Evolutionary conservation across 2,113 vertebrate species (phyloP).

Genomic region (Brevimyrus niger): DNA sequence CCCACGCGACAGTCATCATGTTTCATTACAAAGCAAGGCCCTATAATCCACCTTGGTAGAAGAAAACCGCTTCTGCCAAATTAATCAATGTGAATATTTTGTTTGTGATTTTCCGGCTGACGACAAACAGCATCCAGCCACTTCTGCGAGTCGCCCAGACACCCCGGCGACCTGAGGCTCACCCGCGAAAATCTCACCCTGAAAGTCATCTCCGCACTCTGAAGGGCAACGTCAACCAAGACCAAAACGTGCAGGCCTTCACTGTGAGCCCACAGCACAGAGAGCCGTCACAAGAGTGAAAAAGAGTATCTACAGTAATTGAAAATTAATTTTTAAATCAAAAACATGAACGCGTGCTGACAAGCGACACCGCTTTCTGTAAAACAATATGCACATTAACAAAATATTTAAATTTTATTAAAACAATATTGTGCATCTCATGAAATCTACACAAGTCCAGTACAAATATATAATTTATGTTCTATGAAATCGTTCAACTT

Average conservation of each 20-base stretch:
- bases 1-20: not conserved
- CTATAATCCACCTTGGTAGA: not conserved
- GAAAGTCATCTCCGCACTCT: not conserved
- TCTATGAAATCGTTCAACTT: slow-evolving; percentile 37
- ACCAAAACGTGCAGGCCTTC: not conserved
- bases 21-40: not conserved
- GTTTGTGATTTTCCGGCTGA: not conserved
- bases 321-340: not conserved
- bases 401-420: slow-evolving; percentile 40
- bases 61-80: not conserved
- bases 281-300: not conserved
- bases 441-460: slow-evolving; percentile 40
- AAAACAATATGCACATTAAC: slow-evolving; percentile 45
- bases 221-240: not conserved
- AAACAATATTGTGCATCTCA: slow-evolving; percentile 35
- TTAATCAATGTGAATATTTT: not conserved
- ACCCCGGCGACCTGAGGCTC: not conserved
- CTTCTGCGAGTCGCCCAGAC: not conserved
- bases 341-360: not conserved
- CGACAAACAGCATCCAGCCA: not conserved
- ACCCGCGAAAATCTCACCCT: not conserved
- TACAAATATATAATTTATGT: slow-evolving; percentile 50
- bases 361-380: not conserved
- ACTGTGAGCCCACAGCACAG: not conserved
- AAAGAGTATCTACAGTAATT: not conserved